Conservation (phyloP, 1,140 invertebrate species). For the Mercenaria mercenaria region DNA sequence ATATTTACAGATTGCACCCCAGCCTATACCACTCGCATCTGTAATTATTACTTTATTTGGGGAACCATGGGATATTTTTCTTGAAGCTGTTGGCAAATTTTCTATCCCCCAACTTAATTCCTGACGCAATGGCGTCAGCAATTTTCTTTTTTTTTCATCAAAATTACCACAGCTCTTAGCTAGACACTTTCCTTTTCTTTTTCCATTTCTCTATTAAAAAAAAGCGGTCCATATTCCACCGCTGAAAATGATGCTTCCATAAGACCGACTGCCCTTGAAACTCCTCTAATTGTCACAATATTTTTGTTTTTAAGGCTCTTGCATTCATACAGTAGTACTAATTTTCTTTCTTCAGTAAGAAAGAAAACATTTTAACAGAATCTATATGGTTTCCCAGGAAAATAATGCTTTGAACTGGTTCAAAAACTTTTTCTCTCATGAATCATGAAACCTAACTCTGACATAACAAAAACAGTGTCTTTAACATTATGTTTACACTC, state of each 20-base stretch:
- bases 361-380: conserved; percentile 46
- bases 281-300: conserved; percentile 34
- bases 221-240: conserved; percentile 28
- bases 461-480: conserved; percentile 37
- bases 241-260: conserved; percentile 41
- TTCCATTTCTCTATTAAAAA: conserved; percentile 33
- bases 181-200: not conserved
- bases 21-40: too few species aligned
- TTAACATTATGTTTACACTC: conserved; percentile 63
- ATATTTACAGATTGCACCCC: too few species aligned
- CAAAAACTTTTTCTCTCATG: conserved; percentile 61
- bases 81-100: not conserved
- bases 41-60: too few species aligned
- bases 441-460: conserved; percentile 62
- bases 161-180: not conserved
- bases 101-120: conserved; percentile 34
- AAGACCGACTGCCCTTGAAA: not conserved
- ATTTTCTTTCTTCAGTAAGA: not conserved
- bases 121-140: not conserved
- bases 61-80: conserved; percentile 24
- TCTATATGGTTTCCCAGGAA: conserved; percentile 68
- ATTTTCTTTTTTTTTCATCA: not conserved
- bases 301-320: not conserved
- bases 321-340: not conserved
- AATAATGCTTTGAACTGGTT: conserved; percentile 34